Evolutionary conservation across 2,888 invertebrate genomes (phyloP), one percentile per base, ranked within the genome.

Genomic region (Rotaria socialis): DNA sequence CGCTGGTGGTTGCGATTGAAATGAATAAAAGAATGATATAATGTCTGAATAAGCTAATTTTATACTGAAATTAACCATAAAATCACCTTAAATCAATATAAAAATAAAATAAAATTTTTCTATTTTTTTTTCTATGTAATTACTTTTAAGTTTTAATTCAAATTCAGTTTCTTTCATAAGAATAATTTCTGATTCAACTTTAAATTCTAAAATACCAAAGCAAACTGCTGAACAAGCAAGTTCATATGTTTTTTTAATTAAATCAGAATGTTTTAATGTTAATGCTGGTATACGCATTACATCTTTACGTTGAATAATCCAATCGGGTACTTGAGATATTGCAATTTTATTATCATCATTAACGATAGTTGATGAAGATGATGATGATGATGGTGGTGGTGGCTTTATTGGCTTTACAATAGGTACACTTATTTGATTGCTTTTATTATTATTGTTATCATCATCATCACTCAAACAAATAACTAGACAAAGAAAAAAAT

Each of bases 401-500:
- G 22, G 47, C 47, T 80, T 80, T 24, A 47, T 10, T 14, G 80
- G 24, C 3, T 24, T 80, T 2, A 11, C 10, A 24, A n/a, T 24
- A 10, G 43, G 4, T 14, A n/a, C 19, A 47, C n/a, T 47, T 10
- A 24, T 11, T 43, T 19, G 50, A 8, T 50, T 47, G 47, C 4
- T 43, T 41, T 41, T 80, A 80, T 47, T n/a, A 80, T 43, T 80
- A 47, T 67, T 41, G 7, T 56, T 35, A 35, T 80, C 80, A 80
- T 80, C 80, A 24, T 80, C 80, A 47, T 80, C 80, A 80, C 80
- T 80, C 24, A 80, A 80, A 80, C 47, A 80, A 8, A 80, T 80
- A 47, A 80, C 80, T 80, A n/a, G 11, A n/a, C 1, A 14, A 47
- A 47, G 35, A 47, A 41, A 41, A 22, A 6, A 41, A 22, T 5